These are phyloP conservation scores for Ailuropoda melanoleuca DNA, from an alignment of 2,113 vertebrate species.

Conservation along the genomic window DNA sequence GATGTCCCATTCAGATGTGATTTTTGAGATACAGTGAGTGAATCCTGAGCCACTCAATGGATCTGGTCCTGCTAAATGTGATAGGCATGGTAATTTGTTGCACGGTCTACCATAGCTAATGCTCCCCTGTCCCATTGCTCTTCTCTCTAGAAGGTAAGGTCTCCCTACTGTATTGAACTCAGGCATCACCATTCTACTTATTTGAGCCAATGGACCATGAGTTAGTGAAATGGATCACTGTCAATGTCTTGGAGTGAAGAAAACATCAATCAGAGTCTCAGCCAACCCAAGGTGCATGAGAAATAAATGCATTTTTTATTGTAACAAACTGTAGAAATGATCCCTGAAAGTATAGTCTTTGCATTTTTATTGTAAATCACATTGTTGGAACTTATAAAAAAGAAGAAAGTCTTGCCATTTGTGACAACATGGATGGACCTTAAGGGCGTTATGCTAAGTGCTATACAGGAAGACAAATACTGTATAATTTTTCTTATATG, in stretches of 20 bases:
- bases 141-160: neutral
- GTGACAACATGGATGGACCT: too few species aligned
- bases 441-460: neutral
- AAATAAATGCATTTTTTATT: neutral
- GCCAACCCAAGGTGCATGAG: neutral
- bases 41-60: neutral
- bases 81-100: neutral
- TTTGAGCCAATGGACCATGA: neutral
- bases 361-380: neutral
- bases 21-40: neutral
- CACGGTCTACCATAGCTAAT: too few species aligned
- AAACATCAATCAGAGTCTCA: neutral
- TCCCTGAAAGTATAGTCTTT: too few species aligned
- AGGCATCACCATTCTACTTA: neutral
- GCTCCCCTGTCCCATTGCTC: fast-evolving
- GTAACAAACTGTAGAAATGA: too few species aligned
- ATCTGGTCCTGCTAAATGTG: neutral
- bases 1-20: neutral
- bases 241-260: neutral
- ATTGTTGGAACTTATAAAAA: neutral
- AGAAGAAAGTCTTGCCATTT: neutral
- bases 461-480: neutral
- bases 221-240: neutral
- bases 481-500: neutral
- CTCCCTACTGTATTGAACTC: neutral